phyloP scores from a whole-genome alignment of 2,888 invertebrate genomes.

The Cheilosia scutellata region DNA sequence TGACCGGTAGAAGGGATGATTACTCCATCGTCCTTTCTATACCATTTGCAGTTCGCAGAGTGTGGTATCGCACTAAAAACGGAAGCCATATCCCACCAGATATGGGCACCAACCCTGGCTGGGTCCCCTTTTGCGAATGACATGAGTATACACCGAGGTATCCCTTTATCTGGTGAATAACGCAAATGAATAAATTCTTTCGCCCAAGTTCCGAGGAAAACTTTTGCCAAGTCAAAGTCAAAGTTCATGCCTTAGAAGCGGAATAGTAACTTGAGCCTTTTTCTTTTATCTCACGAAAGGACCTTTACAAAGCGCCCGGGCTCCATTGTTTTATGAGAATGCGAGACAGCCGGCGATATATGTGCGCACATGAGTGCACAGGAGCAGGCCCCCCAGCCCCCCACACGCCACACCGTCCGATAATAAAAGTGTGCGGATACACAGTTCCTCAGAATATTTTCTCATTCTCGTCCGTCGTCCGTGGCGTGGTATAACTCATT shows the following conservation, averaged over 20 bases:
- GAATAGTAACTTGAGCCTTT: conserved; percentile 83
- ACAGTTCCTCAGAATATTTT: conserved; percentile 64
- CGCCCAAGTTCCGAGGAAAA: conserved; percentile 73
- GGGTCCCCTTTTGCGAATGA: conserved; percentile 5
- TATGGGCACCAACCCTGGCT: neutral
- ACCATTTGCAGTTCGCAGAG: too few species aligned
- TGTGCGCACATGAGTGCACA: conserved; percentile 68
- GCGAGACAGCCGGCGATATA: conserved; percentile 55
- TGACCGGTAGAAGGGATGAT: conserved; percentile 55
- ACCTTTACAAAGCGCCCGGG: conserved; percentile 65
- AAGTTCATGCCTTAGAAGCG: conserved; percentile 81
- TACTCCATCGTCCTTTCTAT: neutral
- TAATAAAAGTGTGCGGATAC: conserved; percentile 72
- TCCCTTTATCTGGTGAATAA: conserved; percentile 68
- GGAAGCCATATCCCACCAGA: conserved; percentile 35
- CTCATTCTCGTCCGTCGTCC: conserved; percentile 40
- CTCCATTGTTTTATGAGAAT: conserved; percentile 62
- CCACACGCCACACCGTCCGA: conserved; percentile 39
- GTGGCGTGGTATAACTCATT: conserved; percentile 58
- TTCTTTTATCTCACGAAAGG: conserved; percentile 77
- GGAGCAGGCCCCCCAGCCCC: conserved; percentile 10
- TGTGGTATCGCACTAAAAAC: conserved; percentile 22
- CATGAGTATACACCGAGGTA: conserved; percentile 28
- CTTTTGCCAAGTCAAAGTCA: conserved; percentile 75
- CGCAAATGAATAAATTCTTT: conserved; percentile 74